These are phyloP conservation scores for Heliconius hortense DNA, from an alignment of 2,888 invertebrate species.

Conservation along the genomic window DNA sequence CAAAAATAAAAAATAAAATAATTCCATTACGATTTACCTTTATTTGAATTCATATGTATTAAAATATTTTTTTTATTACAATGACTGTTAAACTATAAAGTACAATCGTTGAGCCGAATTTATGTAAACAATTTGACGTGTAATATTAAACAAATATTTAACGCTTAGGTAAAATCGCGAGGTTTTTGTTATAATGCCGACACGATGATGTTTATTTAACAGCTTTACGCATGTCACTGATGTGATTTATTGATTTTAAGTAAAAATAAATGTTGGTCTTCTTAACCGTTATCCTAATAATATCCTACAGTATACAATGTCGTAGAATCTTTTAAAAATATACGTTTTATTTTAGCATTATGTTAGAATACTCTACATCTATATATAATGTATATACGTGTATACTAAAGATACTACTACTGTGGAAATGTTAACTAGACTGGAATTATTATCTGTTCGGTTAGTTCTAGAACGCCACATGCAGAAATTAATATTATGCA, in stretches of 20 bases:
- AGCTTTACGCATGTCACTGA: slow-evolving; percentile 21
- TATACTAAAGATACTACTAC: too few relatives aligned
- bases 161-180: slow-evolving; percentile 14
- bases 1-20: background rate
- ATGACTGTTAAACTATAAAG: slow-evolving; percentile 1
- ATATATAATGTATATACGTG: background rate
- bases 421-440: slow-evolving; percentile 11
- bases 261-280: slow-evolving; percentile 10
- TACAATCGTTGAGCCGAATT: background rate
- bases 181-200: slow-evolving; percentile 8
- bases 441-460: slow-evolving; percentile 3
- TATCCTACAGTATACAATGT: too few relatives aligned
- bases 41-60: too few relatives aligned
- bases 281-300: background rate
- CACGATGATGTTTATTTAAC: slow-evolving; percentile 13
- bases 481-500: background rate
- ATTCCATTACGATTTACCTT: background rate
- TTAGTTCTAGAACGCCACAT: background rate
- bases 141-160: slow-evolving; percentile 20
- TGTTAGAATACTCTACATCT: too few relatives aligned
- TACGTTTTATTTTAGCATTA: too few relatives aligned
- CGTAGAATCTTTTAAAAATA: background rate
- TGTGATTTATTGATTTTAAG: slow-evolving; percentile 18
- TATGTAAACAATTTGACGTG: slow-evolving; percentile 6
- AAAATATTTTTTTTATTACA: slow-evolving; percentile 12